Base-by-base conservation (phyloP, 2,888 invertebrate genomes). In the Aphodius sticticus region DNA sequence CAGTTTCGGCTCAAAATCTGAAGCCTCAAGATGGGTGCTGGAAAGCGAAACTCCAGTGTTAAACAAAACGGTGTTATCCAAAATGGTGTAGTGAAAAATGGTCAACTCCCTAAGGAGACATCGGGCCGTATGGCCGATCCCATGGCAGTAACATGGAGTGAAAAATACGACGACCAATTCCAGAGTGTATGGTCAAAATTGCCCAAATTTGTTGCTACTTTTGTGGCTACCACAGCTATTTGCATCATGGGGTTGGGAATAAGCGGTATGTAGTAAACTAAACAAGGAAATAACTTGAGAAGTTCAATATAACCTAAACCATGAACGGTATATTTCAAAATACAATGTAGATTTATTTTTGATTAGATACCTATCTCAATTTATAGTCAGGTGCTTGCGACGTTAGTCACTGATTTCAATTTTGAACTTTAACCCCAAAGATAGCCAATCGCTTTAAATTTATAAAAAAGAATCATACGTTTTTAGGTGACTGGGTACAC, bases 401-500 rank as follows among this genome's bases (percentile, higher is more conserved):
- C 16, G 12, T 36, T 26, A 53, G 9, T 53, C n/a, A n/a, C 15
- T 26, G 16, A 26, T 71, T 71, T 12, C 15, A 15, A 14, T 15
- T 69, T 26, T 69, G 38, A 35, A 69, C 70, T 77, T 16, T 69
- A 15, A 15, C 14, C 16, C 16, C 7, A 26, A 16, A 15, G 9
- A 26, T 26, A 16, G 69, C 15, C 3, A 77, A 16, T 71, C 38
- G 9, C 16, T 72, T 9, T 70, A 77, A 70, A 38, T 16, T 74
- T 69, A 14, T 77, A 26, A 26, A 26, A 26, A 26, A 2, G 3
- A 26, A 26, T 26, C 26, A 3, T 26, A 26, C 26, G 26, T 75
- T 79, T 69, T 80, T 78, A 94, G 94, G 94, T 85, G 93, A 94
- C 90, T 94, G 94, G 94, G 89, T 94, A 15, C 88, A 93, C 2